A percentile compares a stretch with the other conserved stretches of the same genome.
Evolutionary conservation across 2,797 vertebrate species (phyloP).

Genomic region (Nyctibius grandis): DNA sequence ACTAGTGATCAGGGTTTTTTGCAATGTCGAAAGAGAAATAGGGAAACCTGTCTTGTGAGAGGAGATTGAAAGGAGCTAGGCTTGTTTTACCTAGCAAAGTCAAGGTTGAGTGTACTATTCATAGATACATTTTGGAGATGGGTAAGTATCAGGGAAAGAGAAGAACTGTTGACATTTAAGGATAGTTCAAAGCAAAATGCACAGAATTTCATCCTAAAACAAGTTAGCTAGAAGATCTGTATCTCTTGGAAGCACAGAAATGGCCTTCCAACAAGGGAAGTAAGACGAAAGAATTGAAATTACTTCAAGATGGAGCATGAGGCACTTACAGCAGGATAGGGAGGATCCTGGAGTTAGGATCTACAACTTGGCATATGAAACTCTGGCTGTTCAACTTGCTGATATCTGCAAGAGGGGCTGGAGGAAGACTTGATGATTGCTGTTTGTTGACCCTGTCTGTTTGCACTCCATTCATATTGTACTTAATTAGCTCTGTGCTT

Average conservation of each 20-base stretch:
- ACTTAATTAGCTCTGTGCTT: neutral
- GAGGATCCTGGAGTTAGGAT: neutral
- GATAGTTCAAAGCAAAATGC: neutral
- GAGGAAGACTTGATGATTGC: neutral
- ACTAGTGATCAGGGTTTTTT: neutral
- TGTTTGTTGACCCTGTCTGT: neutral
- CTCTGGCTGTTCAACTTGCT: neutral
- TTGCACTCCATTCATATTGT: neutral
- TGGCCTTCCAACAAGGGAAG: neutral
- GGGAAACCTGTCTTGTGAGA: neutral
- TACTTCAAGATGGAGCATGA: neutral
- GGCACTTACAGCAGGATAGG: neutral
- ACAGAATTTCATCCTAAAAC: neutral
- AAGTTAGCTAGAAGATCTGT: neutral
- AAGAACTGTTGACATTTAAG: neutral
- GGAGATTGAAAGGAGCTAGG: neutral
- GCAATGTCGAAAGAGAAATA: neutral
- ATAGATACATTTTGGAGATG: neutral
- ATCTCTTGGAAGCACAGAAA: neutral
- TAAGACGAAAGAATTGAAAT: neutral
- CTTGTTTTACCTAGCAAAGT: neutral
- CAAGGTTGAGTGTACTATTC: neutral
- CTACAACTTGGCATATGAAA: neutral
- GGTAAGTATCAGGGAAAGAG: neutral
- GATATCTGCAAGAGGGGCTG: neutral